Conservation (phyloP, 2,888 invertebrate species). For the Rotaria magnacalcarata region DNA sequence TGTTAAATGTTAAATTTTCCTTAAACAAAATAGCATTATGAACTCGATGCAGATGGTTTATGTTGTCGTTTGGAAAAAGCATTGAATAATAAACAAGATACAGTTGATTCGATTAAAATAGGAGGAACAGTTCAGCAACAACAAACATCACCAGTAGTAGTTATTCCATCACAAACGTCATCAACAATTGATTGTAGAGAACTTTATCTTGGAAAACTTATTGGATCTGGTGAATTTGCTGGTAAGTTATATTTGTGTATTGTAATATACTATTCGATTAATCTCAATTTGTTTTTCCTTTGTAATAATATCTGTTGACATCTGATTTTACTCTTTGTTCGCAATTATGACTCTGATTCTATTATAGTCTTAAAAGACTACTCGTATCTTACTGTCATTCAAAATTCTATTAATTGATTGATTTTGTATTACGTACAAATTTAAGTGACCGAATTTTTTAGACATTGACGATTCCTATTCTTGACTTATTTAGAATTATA, state of each 20-base stretch:
- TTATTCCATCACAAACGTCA: neutral
- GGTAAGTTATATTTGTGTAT: neutral
- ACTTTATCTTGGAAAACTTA: neutral
- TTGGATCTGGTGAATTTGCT: slow-evolving; percentile 30
- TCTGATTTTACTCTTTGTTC: too few species aligned
- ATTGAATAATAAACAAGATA: neutral
- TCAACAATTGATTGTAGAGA: neutral
- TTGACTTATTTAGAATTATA: too few species aligned
- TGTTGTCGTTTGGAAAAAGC: slow-evolving; percentile 35
- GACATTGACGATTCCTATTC: too few species aligned
- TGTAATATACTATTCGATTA: too few species aligned
- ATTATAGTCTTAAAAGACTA: too few species aligned
- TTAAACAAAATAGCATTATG: slow-evolving; percentile 1
- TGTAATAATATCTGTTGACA: too few species aligned
- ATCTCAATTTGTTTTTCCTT: too few species aligned
- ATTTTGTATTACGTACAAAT: too few species aligned
- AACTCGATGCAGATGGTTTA: slow-evolving; percentile 26
- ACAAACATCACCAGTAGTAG: neutral
- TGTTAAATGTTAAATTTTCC: neutral
- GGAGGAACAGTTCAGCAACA: neutral
- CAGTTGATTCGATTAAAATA: neutral
- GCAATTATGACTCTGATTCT: too few species aligned
- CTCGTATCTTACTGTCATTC: too few species aligned
- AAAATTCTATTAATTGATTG: too few species aligned
- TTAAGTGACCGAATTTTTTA: too few species aligned